phyloP scores from a whole-genome alignment of 2,888 invertebrate genomes.

The Diplolepis rosae region DNA sequence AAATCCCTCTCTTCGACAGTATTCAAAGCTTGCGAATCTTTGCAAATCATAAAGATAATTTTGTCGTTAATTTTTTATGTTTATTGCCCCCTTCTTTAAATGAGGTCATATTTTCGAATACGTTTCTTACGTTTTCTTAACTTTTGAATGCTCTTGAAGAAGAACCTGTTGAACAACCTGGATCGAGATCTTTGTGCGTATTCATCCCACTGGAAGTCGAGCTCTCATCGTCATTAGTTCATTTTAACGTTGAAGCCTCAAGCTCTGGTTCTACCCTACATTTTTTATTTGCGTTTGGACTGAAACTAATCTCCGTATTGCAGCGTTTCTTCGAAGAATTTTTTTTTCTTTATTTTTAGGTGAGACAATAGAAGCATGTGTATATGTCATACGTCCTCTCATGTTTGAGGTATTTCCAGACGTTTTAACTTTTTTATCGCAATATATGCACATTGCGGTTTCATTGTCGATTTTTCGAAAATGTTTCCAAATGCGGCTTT shows the following conservation, averaged over 20 bases:
- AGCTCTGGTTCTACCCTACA: no score
- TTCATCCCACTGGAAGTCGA: neutral
- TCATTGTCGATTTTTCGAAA: slow-evolving; percentile 6
- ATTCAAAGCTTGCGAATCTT: slow-evolving; percentile 36
- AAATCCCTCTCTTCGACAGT: slow-evolving; percentile 42
- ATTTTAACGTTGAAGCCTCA: no score
- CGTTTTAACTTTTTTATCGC: slow-evolving; percentile 18
- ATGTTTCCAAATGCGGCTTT: neutral
- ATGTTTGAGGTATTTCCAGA: slow-evolving; percentile 28
- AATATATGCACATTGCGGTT: slow-evolving; percentile 9
- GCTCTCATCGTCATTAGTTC: no score
- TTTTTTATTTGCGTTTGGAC: no score
- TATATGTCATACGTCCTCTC: slow-evolving; percentile 3
- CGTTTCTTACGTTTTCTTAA: neutral
- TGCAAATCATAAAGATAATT: slow-evolving; percentile 39
- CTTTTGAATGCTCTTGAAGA: no score
- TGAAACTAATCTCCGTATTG: no score
- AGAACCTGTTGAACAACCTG: no score
- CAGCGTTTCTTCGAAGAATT: no score
- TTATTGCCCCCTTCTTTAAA: neutral
- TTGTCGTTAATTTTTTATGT: slow-evolving; percentile 33
- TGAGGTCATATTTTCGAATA: neutral
- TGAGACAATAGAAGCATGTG: neutral
- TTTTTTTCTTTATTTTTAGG: neutral
- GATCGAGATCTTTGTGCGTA: neutral